Conservation (phyloP, 2,113 vertebrate species). For the Lophius piscatorius region DNA sequence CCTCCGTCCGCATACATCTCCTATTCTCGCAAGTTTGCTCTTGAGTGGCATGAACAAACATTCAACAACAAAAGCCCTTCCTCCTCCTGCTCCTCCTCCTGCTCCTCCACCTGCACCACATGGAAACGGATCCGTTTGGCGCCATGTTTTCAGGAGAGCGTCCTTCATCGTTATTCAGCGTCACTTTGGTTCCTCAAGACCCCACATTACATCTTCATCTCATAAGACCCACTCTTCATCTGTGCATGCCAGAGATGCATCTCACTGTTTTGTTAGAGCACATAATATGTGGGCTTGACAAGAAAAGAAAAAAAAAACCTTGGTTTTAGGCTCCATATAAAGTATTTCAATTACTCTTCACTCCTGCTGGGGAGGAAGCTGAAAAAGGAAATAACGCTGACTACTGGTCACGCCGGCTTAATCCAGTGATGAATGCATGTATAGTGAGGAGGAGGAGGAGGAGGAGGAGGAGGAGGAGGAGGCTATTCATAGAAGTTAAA, state of each 20-base stretch:
- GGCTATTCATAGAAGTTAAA: conserved; percentile 52
- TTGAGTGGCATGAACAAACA: conserved; percentile 43
- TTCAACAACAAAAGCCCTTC: conserved; percentile 34
- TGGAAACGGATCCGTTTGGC: conserved; percentile 34
- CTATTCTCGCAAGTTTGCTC: conserved; percentile 57
- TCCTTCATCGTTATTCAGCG: conserved; percentile 58
- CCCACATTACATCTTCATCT: conserved; percentile 62
- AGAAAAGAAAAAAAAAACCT: too few species aligned
- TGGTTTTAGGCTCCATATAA: too few species aligned
- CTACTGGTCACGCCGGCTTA: conserved; percentile 70
- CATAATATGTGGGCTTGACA: conserved; percentile 70
- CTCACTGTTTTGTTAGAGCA: conserved; percentile 67
- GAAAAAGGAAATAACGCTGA: conserved; percentile 53
- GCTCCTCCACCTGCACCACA: conserved; percentile 23
- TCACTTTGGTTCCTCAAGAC: conserved; percentile 59
- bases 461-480: conserved; percentile 28
- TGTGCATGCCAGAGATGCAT: conserved; percentile 72
- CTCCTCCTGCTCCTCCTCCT: too few species aligned
- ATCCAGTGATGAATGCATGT: conserved; percentile 71
- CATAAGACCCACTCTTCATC: conserved; percentile 73
- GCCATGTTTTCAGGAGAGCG: conserved; percentile 43
- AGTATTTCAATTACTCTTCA: conserved; percentile 77
- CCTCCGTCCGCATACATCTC: conserved; percentile 30
- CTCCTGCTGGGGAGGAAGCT: conserved; percentile 53
- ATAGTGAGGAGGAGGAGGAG: conserved; percentile 34